Conservation (phyloP, 2,797 vertebrate genomes). For the Helarctos malayanus region DNA sequence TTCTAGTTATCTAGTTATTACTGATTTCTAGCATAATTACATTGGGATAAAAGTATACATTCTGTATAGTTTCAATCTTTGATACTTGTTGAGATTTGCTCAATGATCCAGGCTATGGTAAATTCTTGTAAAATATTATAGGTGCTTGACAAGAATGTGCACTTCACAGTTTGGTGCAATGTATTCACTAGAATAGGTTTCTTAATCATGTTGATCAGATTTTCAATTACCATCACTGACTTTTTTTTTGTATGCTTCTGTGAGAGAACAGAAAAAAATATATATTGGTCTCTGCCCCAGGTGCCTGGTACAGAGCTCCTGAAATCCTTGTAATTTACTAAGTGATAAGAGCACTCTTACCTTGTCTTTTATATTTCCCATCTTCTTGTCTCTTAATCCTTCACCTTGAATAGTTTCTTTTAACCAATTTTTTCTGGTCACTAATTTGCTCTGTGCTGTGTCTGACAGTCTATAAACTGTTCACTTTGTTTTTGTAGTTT, state of each 20-base stretch:
- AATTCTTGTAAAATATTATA: not conserved
- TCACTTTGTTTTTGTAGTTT: not conserved
- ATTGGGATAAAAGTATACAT: not conserved
- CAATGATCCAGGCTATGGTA: not conserved
- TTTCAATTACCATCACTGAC: not conserved
- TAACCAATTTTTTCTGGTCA: not conserved
- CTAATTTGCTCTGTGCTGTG: not conserved
- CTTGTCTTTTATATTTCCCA: not conserved
- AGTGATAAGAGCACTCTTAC: not conserved
- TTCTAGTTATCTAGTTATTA: not conserved
- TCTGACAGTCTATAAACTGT: not conserved
- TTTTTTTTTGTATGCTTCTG: not conserved
- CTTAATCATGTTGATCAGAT: not conserved
- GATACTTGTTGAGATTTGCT: not conserved
- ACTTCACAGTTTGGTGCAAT: not conserved
- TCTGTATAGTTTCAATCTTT: not conserved
- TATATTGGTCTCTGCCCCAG: not conserved
- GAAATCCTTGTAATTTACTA: not conserved
- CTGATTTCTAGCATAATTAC: not conserved
- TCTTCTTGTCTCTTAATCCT: not conserved
- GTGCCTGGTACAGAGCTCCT: not conserved
- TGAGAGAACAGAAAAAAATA: not conserved
- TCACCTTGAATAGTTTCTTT: constrained; percentile 6
- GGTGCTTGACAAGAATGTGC: not conserved
- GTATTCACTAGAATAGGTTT: not conserved